Evolutionary conservation across 2,888 invertebrate species (phyloP).

Genomic region (Philonicus albiceps): DNA sequence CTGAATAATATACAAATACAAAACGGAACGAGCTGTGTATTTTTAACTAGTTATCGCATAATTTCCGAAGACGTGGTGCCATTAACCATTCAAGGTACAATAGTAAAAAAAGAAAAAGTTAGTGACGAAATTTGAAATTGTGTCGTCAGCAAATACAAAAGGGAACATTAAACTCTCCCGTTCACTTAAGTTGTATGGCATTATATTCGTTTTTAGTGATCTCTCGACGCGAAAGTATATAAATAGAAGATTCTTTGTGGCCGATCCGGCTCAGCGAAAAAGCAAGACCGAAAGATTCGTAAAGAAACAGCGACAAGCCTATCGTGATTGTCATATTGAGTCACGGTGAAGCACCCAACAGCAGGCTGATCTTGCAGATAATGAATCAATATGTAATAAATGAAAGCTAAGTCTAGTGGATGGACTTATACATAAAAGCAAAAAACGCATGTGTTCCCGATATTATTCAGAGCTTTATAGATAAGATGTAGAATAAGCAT

Average conservation of each 20-base stretch:
- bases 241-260: background rate
- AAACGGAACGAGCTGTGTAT: background rate
- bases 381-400: background rate
- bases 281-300: background rate
- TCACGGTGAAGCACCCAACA: background rate
- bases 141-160: background rate
- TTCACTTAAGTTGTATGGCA: background rate
- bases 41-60: background rate
- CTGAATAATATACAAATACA: background rate
- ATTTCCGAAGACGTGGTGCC: background rate
- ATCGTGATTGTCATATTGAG: background rate
- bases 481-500: background rate
- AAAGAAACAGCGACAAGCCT: background rate
- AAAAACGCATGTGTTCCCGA: background rate
- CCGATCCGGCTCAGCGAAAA: background rate
- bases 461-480: background rate
- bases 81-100: background rate
- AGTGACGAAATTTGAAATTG: background rate
- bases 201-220: background rate
- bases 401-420: background rate
- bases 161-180: no score
- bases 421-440: background rate
- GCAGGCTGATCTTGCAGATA: background rate
- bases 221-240: background rate
- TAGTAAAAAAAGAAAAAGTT: background rate